Conservation (phyloP, 2,888 invertebrate genomes). For the Hedychridium roseum region DNA sequence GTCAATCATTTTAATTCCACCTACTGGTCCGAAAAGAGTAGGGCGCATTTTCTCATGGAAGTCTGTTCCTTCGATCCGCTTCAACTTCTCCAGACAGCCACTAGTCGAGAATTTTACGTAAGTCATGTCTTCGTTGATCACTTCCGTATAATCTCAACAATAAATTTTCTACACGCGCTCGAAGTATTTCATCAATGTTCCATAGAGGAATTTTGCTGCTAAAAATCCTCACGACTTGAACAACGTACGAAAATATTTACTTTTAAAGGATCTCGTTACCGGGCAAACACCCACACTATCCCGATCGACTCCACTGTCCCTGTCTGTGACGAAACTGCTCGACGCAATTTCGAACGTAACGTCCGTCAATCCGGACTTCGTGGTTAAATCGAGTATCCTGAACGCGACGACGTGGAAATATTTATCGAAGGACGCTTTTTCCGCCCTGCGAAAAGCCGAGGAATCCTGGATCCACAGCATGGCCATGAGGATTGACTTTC, state of each 20-base stretch:
- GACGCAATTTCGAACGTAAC: constrained; percentile 31
- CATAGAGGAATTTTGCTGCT: no score
- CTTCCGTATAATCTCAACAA: no score
- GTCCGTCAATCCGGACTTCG: constrained; percentile 15
- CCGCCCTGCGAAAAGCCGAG: constrained; percentile 33
- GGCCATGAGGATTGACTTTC: neutral
- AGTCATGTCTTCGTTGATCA: no score
- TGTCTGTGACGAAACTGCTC: constrained; percentile 36
- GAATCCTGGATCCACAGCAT: constrained; percentile 40
- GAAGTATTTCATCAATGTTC: no score
- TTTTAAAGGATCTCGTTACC: constrained; percentile 27
- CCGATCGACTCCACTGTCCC: constrained; percentile 31
- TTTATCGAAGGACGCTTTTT: constrained; percentile 42
- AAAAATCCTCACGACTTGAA: no score
- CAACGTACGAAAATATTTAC: neutral
- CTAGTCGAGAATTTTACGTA: constrained; percentile 48
- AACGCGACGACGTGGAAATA: constrained; percentile 46
- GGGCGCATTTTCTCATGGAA: constrained; percentile 40
- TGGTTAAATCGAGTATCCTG: constrained; percentile 43
- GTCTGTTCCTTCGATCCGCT: constrained; percentile 52
- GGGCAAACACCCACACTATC: constrained; percentile 15
- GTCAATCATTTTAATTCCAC: constrained; percentile 32
- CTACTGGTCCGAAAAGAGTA: constrained; percentile 42
- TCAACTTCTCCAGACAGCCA: constrained; percentile 46
- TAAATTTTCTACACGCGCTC: no score